Percentiles rank a stretch among this genome's conserved stretches.
phyloP scores from a whole-genome alignment of 1,140 invertebrate species.

The Drosophila pseudoobscura region DNA sequence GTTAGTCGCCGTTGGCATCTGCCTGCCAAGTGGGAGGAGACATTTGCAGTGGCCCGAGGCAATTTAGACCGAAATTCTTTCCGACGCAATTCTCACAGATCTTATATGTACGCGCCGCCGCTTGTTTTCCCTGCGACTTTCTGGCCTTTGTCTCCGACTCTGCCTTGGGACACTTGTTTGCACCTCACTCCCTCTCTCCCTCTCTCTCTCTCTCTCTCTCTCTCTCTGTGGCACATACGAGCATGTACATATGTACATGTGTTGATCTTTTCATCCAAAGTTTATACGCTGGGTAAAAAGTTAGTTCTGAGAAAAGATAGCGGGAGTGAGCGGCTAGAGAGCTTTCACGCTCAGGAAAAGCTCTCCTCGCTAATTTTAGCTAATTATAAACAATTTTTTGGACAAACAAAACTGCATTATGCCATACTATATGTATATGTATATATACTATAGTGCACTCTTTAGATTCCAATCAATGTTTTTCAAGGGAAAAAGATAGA shows the following conservation, averaged over 20 bases:
- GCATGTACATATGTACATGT: background rate
- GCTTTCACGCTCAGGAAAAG: slow-evolving; percentile 38
- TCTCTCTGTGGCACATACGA: slow-evolving; percentile 20
- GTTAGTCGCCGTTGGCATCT: no score
- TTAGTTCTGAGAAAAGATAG: background rate
- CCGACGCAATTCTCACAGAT: slow-evolving; percentile 38
- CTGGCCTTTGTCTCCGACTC: slow-evolving; percentile 23
- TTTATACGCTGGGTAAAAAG: slow-evolving; percentile 59
- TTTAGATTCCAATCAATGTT: background rate
- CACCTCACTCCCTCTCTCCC: slow-evolving; percentile 7
- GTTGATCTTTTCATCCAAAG: slow-evolving; percentile 60
- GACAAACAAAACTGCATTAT: slow-evolving; percentile 37
- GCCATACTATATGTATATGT: background rate
- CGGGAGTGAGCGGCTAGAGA: background rate
- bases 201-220: background rate
- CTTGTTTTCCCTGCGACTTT: slow-evolving; percentile 10
- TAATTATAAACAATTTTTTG: slow-evolving; percentile 57
- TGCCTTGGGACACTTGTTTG: background rate
- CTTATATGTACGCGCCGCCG: slow-evolving; percentile 22
- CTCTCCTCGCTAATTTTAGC: slow-evolving; percentile 30
- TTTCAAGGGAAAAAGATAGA: no score
- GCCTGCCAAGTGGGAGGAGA: no score
- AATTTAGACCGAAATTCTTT: slow-evolving; percentile 23
- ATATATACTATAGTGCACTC: background rate
- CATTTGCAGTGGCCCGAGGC: background rate